phyloP scores from a whole-genome alignment of 2,888 invertebrate species.

The Eupithecia centaureata region DNA sequence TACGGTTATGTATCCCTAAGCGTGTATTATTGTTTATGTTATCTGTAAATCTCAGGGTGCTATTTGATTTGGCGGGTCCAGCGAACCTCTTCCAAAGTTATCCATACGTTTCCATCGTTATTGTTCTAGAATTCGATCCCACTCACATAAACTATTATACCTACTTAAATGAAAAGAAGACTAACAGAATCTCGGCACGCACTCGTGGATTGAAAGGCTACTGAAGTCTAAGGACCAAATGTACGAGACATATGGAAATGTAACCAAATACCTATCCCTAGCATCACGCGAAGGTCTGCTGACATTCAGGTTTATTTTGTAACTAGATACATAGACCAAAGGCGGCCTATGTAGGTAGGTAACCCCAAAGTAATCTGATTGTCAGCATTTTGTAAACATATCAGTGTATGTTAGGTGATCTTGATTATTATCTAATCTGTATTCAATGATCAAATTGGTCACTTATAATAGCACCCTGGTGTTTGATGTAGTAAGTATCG shows the following conservation, averaged over 20 bases:
- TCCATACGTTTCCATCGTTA: neutral
- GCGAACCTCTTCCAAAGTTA: constrained; percentile 17
- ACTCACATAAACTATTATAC: neutral
- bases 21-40: constrained; percentile 47
- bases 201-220: constrained; percentile 24
- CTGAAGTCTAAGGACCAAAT: constrained; percentile 36
- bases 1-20: constrained; percentile 27
- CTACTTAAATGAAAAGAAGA: neutral
- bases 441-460: neutral
- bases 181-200: constrained; percentile 7
- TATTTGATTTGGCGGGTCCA: constrained; percentile 52
- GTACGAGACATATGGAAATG: constrained; percentile 27
- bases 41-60: constrained; percentile 65
- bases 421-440: constrained; percentile 38
- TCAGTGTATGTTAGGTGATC: constrained; percentile 29
- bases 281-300: constrained; percentile 7
- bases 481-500: constrained; percentile 42
- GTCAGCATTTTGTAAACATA: constrained; percentile 37
- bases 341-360: neutral
- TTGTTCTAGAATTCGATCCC: neutral
- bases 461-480: constrained; percentile 70
- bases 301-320: constrained; percentile 4
- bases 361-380: neutral
- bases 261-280: constrained; percentile 16
- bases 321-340: neutral